Base-by-base conservation (phyloP, 2,113 vertebrate species). In the Albula glossodonta region DNA sequence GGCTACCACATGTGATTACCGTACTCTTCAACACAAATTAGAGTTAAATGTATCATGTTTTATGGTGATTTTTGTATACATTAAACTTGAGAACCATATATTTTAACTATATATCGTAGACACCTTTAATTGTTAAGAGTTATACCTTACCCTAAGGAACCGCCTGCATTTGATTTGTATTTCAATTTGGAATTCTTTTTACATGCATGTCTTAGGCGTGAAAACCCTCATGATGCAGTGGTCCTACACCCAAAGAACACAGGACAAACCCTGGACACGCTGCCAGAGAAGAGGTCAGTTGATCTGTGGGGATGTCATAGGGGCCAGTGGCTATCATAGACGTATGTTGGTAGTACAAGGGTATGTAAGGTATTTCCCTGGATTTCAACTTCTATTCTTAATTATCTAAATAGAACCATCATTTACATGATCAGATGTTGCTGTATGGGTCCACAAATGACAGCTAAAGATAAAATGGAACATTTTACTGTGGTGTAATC, bases 161-260 rank as follows among this genome's bases (percentile, higher is more conserved):
- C 17, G 60, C 60, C 15, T 63, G 56, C n/a, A n/a, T n/a, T n/a
- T n/a, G n/a, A n/a, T n/a, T n/a, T n/a, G n/a, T n/a, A n/a, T n/a
- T n/a, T n/a, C n/a, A n/a, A 60, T 60, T 60, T 60, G 11, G 60
- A 63, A 63, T 1, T 63, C 22, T 63, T 19, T 60, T 60, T 60
- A 10, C 56, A 13, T 60, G 5, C 52, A 60, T 60, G 22, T 22
- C 87, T 60, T 86, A 99, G 98, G 90, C 96, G 98, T 88, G 98
- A 99, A 91, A 97, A 94, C 85, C 98, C 98, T 10, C 93, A 96
- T 1, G 98, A 99, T 85, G 98, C 98, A n/a, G 98, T 99, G 31
- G 97, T 99, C 52, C 95, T 99, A 78, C 98, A 99, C 88, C 97
- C 98, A 22, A 97, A 96, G 90, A 91, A 97, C 86, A 89, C 82